These are phyloP conservation scores for Disparrhopalites patrizii DNA, from an alignment of 2,888 invertebrate genomes.

Conservation along the genomic window DNA sequence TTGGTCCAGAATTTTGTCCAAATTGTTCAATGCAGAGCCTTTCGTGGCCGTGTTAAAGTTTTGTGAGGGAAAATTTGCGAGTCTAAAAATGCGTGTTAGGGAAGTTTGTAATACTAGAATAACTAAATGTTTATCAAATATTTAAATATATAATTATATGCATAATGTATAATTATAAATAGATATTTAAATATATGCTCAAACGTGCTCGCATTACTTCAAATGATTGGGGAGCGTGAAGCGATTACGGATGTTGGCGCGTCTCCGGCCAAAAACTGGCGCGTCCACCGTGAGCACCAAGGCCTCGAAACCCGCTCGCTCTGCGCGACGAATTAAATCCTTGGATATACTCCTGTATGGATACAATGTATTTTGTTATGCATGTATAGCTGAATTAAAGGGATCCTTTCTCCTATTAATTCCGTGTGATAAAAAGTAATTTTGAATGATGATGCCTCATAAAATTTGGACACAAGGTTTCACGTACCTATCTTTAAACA, in stretches of 20 bases:
- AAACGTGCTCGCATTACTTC: not conserved
- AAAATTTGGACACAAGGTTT: not conserved
- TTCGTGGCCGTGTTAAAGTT: constrained; percentile 55
- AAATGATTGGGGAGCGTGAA: constrained; percentile 66
- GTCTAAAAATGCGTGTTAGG: too few species aligned
- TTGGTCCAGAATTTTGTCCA: constrained; percentile 70
- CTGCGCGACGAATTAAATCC: constrained; percentile 66
- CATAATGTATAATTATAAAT: not conserved
- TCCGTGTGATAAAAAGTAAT: too few species aligned
- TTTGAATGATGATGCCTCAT: not conserved
- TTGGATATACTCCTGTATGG: constrained; percentile 62
- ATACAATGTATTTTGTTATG: constrained; percentile 30
- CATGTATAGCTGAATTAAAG: not conserved
- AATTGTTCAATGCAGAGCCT: constrained; percentile 72
- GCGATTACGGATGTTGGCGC: constrained; percentile 76
- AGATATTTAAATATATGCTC: not conserved
- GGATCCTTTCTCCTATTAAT: too few species aligned
- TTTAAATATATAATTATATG: not conserved
- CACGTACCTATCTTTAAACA: constrained; percentile 71
- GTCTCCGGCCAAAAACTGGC: constrained; percentile 76
- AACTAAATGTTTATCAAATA: too few species aligned
- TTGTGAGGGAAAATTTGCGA: constrained; percentile 69
- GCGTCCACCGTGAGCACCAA: constrained; percentile 85
- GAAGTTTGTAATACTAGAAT: too few species aligned
- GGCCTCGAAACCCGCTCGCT: constrained; percentile 78